Base-by-base conservation (phyloP, 53 echinoderm and acorn worm species). In the Mesocentrotus franciscanus region DNA sequence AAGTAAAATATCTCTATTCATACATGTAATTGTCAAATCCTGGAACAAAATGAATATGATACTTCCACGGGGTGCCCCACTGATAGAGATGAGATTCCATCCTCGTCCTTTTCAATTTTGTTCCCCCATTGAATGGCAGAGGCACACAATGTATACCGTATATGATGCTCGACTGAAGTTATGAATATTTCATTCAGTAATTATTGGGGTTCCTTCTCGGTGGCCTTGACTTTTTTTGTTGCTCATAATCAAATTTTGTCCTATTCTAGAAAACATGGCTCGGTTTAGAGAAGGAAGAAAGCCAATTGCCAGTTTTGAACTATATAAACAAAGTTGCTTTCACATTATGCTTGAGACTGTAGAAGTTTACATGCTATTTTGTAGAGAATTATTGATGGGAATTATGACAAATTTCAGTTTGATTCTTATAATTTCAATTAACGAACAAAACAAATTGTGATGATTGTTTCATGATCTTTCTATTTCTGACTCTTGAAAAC, bases 141-240 rank as follows among this genome's bases (percentile, higher is more conserved):
- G 58, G 87, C 87, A n/a, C 11, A 87, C 58, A 57, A 58, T 87
- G 26, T 87, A 58, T 81, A 36, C 33, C 76, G 10, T 1, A 24
- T 49, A 57, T 58, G 87, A 57, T 57, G 56, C 59, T 58, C 1
- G 57, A 87, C 87, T 15, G 11, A 27, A 87, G 58, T 58, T 91
- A 91, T 91, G 64, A 91, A 64, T 91, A 91, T 91, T 91, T 91
- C 91, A 91, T 91, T 91, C 91, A 61, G 64, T 20, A 20, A 56
- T 61, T 91, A 66, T 91, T 91, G 39, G 32, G 35, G 91, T 91
- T 66, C 66, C 20, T 91, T 91, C 90, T 36, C 16, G 0, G 9
- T 66, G 66, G 36, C 91, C 91, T 91, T 91, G 91, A 39, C 91
- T 32, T 35, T 49, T 60, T 61, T 56, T n/a, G n/a, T 30, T 91